Base-by-base conservation (phyloP, 2,113 vertebrate species). In the Rynchops niger region DNA sequence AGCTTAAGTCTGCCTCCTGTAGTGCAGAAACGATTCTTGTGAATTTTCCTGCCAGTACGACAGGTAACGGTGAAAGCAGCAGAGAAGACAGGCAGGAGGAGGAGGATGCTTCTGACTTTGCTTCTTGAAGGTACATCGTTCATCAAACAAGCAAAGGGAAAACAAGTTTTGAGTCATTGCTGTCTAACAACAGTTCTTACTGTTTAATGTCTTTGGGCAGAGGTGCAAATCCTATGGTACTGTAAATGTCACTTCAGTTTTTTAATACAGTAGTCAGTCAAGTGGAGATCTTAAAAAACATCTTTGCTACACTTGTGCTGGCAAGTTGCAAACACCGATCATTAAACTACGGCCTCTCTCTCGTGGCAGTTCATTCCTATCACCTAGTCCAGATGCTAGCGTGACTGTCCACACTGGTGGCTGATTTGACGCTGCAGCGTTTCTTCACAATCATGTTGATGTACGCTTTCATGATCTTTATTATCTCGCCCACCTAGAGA, bases 391-490 rank as follows among this genome's bases (percentile, higher is more conserved):
- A 99, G 97, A 96, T 96, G 91, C 97, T 99, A 50, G 98, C 98
- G 2, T 97, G 99, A 94, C 98, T 99, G 93, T 97, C 97, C 79
- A 93, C 96, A 21, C 97, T 98, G 93, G 98, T 98, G 72, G 98
- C 98, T 1, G 99, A 99, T 82, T 98, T 99, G 83, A 99, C 98
- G 2, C 99, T 99, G 98, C 99, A 99, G 77, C 99, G 98, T 93
- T 99, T 99, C 98, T 99, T 99, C 97, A 99, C 99, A 0, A 99
- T 99, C 98, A 99, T 99, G 98, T 99, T 99, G 95, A 99, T 99
- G 97, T 99, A 99, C 10, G 99, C 99, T 97, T 99, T 99, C 99
- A 99, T 99, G 95, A 99, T 99, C 97, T 99, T 99, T 63, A 99
- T 98, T 97, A 99, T 99, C 97, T 99, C 99, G 0, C 98, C 98